These are phyloP conservation scores for Chroicocephalus ridibundus DNA, from an alignment of 2,113 vertebrate species.

Conservation along the genomic window DNA sequence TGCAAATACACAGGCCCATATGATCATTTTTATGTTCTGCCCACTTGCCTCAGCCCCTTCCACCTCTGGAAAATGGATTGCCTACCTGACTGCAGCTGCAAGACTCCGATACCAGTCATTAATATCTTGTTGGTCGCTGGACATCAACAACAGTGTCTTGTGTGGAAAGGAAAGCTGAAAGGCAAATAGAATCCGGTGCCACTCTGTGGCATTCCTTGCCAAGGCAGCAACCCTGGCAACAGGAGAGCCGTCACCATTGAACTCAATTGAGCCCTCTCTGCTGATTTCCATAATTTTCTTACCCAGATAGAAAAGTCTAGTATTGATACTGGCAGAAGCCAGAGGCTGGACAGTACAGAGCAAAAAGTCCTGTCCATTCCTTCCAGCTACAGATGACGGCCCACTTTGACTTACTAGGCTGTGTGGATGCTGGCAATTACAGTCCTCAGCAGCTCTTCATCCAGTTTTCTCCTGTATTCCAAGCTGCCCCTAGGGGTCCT, in stretches of 20 bases:
- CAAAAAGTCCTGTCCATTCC: background rate
- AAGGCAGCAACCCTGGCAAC: background rate
- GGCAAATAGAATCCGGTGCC: background rate
- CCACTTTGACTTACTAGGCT: background rate
- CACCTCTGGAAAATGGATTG: background rate
- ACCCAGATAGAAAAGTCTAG: background rate
- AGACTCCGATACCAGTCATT: conserved; percentile 86
- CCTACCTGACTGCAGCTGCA: conserved; percentile 80
- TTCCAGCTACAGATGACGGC: background rate
- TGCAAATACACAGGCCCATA: background rate
- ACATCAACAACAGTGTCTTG: conserved; percentile 91
- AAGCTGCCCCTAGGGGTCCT: background rate
- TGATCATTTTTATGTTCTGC: background rate
- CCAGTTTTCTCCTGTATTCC: background rate
- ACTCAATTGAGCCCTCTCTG: background rate
- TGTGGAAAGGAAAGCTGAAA: conserved; percentile 87
- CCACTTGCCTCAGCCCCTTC: background rate
- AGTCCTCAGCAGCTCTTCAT: background rate
- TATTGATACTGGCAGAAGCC: background rate
- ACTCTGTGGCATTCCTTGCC: background rate
- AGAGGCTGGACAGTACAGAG: background rate
- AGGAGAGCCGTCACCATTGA: background rate
- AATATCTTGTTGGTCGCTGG: conserved; percentile 86
- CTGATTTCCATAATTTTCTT: background rate
- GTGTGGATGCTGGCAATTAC: background rate